phyloP scores from a whole-genome alignment of 2,888 invertebrate genomes.

The Tenthredo amoena region DNA sequence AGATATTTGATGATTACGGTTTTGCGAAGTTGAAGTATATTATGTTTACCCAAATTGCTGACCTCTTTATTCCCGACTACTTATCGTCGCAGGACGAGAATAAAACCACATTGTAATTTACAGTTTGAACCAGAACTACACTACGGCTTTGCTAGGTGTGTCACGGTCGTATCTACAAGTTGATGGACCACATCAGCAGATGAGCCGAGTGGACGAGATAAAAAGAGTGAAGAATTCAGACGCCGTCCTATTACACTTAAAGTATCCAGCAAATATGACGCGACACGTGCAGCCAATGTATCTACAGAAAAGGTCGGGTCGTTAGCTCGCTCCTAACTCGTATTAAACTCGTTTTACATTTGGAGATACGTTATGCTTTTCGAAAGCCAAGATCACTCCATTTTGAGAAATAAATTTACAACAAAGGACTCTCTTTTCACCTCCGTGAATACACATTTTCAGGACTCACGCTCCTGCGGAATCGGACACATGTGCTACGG shows the following conservation, averaged over 20 bases:
- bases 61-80: background rate
- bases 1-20: background rate
- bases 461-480: slow-evolving; percentile 65
- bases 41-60: background rate
- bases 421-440: background rate
- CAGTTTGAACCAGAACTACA: slow-evolving; percentile 81
- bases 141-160: slow-evolving; percentile 85
- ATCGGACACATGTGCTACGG: slow-evolving; percentile 82
- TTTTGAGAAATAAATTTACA: background rate
- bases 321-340: slow-evolving; percentile 36
- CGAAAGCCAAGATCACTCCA: background rate
- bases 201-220: slow-evolving; percentile 82
- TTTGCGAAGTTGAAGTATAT: background rate
- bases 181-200: slow-evolving; percentile 86
- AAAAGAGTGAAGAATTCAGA: slow-evolving; percentile 81
- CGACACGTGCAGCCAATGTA: slow-evolving; percentile 85
- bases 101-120: slow-evolving; percentile 57
- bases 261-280: slow-evolving; percentile 81
- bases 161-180: slow-evolving; percentile 81
- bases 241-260: slow-evolving; percentile 83
- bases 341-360: background rate
- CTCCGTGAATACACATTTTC: background rate
- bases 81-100: background rate
- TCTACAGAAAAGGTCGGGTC: slow-evolving; percentile 75
- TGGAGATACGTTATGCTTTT: background rate